Conservation (phyloP, 1,140 invertebrate species). For the Wasmannia auropunctata region DNA sequence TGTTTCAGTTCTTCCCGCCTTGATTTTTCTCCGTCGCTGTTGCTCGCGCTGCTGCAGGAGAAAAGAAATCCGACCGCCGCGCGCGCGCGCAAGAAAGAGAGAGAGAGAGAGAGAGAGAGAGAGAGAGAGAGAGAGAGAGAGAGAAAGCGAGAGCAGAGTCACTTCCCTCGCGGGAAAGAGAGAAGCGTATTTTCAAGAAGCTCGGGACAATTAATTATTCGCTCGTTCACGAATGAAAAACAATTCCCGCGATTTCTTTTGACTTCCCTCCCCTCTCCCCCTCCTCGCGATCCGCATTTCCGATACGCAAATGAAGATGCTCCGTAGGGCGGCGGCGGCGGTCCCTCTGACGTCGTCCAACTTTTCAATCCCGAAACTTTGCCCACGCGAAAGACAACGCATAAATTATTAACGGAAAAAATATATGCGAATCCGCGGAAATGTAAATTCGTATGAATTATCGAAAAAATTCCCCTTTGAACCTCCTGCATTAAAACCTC, state of each 20-base stretch:
- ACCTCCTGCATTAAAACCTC: not conserved
- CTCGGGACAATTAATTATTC: slow-evolving; percentile 57
- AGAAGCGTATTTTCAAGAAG: slow-evolving; percentile 45
- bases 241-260: slow-evolving; percentile 53
- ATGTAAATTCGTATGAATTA: slow-evolving; percentile 18
- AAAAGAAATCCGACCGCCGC: slow-evolving; percentile 15
- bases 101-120: no score
- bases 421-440: not conserved
- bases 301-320: slow-evolving; percentile 41
- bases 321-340: not conserved
- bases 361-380: slow-evolving; percentile 38
- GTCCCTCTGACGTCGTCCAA: not conserved
- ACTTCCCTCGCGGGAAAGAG: not conserved
- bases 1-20: slow-evolving; percentile 38
- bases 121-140: no score
- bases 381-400: not conserved
- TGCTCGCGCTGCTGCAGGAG: not conserved
- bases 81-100: no score
- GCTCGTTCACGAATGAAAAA: slow-evolving; percentile 50
- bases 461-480: slow-evolving; percentile 10
- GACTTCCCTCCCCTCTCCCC: not conserved
- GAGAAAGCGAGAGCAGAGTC: no score
- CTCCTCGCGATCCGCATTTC: not conserved
- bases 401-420: slow-evolving; percentile 24
- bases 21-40: slow-evolving; percentile 38